A percentile compares a stretch with the other conserved stretches of the same genome.
These are phyloP conservation scores for Tetraodon nigroviridis DNA, from an alignment of 2,113 vertebrate species.

Conservation along the genomic window DNA sequence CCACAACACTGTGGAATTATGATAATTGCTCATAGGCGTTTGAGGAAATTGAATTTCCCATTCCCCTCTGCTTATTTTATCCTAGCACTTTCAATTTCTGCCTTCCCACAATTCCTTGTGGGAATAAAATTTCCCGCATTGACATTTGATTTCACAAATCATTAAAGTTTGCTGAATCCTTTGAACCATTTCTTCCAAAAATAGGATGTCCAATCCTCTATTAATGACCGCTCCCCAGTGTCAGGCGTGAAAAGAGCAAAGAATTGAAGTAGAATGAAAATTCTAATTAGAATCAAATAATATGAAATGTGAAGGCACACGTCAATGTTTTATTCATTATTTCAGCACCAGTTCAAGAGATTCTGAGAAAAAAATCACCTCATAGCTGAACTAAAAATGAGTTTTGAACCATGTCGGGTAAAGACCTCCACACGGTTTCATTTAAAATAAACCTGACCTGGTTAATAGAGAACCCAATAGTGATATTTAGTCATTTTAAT, in stretches of 20 bases:
- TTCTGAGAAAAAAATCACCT: too few relatives aligned
- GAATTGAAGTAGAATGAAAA: too few relatives aligned
- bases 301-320: too few relatives aligned
- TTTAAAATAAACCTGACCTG: too few relatives aligned
- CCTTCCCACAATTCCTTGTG: not conserved
- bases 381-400: too few relatives aligned
- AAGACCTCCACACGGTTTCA: too few relatives aligned
- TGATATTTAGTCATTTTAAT: too few relatives aligned
- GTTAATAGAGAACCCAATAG: too few relatives aligned
- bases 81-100: slow-evolving; percentile 21
- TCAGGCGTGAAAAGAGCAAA: slow-evolving; percentile 9
- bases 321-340: slow-evolving; percentile 6
- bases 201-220: not conserved
- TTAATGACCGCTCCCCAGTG: not conserved
- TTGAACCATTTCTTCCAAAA: slow-evolving; percentile 5
- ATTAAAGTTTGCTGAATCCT: slow-evolving; percentile 9
- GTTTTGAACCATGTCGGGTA: too few relatives aligned
- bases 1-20: slow-evolving; percentile 59
- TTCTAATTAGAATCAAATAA: too few relatives aligned
- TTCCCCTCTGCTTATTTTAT: slow-evolving; percentile 43
- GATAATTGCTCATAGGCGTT: slow-evolving; percentile 61
- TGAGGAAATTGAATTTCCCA: slow-evolving; percentile 59
- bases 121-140: slow-evolving; percentile 1
- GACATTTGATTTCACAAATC: slow-evolving; percentile 18
- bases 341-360: too few relatives aligned